Evolutionary conservation across 2,797 vertebrate species (phyloP), one percentile per base, ranked within the genome.

Genomic region (Betta splendens): DNA sequence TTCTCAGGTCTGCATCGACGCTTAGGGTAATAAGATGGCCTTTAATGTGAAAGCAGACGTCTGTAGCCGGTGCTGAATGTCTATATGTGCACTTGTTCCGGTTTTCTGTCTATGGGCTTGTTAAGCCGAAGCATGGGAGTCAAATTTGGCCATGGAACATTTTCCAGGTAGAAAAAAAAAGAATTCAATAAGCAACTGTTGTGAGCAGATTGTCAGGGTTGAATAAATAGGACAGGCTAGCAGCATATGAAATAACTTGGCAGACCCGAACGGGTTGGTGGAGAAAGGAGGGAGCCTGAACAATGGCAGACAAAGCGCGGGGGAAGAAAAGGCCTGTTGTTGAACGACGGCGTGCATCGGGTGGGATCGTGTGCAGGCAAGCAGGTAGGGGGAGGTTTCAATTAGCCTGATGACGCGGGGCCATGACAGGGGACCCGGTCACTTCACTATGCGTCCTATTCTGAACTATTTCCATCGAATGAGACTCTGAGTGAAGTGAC

Each of bases 141-240:
- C 40, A 29, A 56, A 71, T 73, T 76, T 57, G 35, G 61, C 63
- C 31, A 56, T 47, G 4, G 9, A 39, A 54, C 39, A 62, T 45
- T 77, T 84, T 83, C 69, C 72, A 78, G 77, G 69, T 84, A 50
- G 53, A 65, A 77, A 77, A 46, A 51, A 73, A n/a, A n/a, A n/a
- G n/a, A 72, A 74, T 28, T 65, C 59, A 78, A 83, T 79, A 77
- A 68, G 78, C 78, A 80, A 84, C 65, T 79, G 69, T 67, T 81
- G 63, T 43, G 79, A 84, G 77, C 79, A 87, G 79, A 86, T 88
- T 85, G 80, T 77, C 55, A 25, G 77, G 69, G 76, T 78, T 82
- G 75, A 79, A 84, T 81, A 78, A 83, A 87, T 67, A 78, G 74
- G 59, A 78, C 72, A 53, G 52, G 43, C 69, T 32, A 69, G 74